Evolutionary conservation across 2,797 vertebrate species (phyloP).

Genomic region (Cygnus olor): DNA sequence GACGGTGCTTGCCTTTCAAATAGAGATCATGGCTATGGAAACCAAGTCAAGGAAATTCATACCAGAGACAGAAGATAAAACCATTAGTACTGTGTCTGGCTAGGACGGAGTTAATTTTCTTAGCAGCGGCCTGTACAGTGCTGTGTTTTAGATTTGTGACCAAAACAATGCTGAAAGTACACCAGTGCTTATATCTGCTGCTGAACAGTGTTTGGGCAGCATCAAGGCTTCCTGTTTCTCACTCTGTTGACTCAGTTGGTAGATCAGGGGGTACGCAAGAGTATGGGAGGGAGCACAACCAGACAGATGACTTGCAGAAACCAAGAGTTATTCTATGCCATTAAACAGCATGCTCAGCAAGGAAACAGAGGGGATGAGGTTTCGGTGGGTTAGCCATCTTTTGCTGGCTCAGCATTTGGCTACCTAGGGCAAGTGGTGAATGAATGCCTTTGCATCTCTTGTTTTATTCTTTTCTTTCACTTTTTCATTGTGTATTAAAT

Average conservation of each 20-base stretch:
- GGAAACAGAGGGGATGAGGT: fast-evolving
- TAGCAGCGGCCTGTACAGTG: background rate
- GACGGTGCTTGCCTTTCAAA: background rate
- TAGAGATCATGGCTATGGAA: fast-evolving
- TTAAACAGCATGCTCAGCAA: background rate
- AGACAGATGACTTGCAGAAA: background rate
- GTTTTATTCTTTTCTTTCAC: background rate
- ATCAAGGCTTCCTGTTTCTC: background rate
- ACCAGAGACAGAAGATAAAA: background rate
- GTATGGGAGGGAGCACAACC: background rate
- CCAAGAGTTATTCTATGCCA: background rate
- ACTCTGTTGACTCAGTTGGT: background rate
- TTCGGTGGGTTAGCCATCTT: background rate
- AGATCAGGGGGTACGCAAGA: background rate
- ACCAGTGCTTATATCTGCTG: background rate
- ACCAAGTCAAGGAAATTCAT: background rate
- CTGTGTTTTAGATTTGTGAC: background rate
- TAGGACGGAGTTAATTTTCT: background rate
- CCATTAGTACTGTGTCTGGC: background rate
- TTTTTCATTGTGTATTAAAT: background rate
- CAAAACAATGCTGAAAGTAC: background rate
- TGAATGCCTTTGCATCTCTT: background rate
- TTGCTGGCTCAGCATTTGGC: background rate
- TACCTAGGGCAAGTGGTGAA: fast-evolving
- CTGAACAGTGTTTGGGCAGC: background rate